A percentile compares a stretch with the other conserved stretches of the same genome.
phyloP scores from a whole-genome alignment of 2,113 vertebrate species.

The Austrofundulus limnaeus region DNA sequence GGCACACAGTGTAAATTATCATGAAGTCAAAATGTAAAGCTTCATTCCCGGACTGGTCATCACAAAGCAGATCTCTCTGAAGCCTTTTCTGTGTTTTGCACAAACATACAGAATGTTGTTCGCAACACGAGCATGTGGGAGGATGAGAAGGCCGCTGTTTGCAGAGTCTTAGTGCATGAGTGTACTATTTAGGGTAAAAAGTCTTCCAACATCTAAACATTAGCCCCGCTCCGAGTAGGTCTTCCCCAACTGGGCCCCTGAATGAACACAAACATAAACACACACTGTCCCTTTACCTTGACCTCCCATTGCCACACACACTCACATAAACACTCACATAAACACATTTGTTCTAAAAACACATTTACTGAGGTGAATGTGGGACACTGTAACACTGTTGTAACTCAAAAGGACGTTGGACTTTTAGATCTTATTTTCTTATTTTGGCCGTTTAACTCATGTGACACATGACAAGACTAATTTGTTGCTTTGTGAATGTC shows the following conservation, averaged over 20 bases:
- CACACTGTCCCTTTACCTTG: conserved; percentile 23
- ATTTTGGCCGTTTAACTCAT: background rate
- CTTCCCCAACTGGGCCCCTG: conserved; percentile 36
- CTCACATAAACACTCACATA: background rate
- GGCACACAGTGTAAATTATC: too few species aligned
- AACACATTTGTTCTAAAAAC: conserved; percentile 8
- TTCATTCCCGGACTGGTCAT: background rate
- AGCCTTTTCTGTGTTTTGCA: conserved; percentile 7
- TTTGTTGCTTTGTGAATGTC: background rate
- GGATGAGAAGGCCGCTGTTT: conserved; percentile 34
- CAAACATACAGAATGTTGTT: conserved; percentile 31
- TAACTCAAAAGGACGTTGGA: background rate
- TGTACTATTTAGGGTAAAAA: conserved; percentile 27
- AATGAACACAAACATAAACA: conserved; percentile 34
- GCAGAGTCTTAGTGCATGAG: conserved; percentile 36
- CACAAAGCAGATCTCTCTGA: conserved; percentile 16
- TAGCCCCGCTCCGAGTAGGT: conserved; percentile 17
- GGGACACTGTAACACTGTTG: background rate
- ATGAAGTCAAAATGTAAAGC: background rate
- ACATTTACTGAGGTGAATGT: conserved; percentile 6
- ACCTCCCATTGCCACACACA: conserved; percentile 30
- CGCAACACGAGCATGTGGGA: conserved; percentile 32
- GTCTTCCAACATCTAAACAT: conserved; percentile 39
- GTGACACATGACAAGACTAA: background rate
- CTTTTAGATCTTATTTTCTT: too few species aligned